Evolutionary conservation across 2,113 vertebrate genomes (phyloP).

Genomic region (Pelecanoides urinatrix): DNA sequence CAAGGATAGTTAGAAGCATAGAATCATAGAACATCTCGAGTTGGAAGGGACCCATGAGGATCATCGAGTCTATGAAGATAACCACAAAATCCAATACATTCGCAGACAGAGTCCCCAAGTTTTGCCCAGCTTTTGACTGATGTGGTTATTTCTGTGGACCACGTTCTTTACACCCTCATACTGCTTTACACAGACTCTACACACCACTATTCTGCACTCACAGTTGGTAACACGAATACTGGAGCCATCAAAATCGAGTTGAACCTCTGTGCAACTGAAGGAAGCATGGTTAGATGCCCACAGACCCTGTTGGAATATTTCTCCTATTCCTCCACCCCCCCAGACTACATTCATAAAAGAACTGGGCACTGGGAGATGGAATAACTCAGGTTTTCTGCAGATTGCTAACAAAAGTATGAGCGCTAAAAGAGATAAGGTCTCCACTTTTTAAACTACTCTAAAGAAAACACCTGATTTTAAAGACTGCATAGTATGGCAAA

Average conservation of each 20-base stretch:
- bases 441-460: background rate
- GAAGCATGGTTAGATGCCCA: background rate
- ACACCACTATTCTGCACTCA: background rate
- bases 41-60: background rate
- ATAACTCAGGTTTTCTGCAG: background rate
- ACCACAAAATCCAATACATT: background rate
- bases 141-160: background rate
- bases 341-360: background rate
- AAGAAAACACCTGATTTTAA: background rate
- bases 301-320: background rate
- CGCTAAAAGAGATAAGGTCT: background rate
- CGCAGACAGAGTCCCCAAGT: background rate
- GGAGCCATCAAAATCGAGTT: background rate
- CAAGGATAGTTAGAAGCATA: background rate
- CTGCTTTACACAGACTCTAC: background rate
- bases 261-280: background rate
- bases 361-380: background rate
- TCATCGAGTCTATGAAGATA: background rate
- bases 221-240: rapidly evolving
- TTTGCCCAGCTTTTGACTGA: background rate
- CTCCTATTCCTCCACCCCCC: background rate
- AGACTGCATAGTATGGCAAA: background rate
- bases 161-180: background rate
- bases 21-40: background rate
- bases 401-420: background rate